A percentile compares a stretch with the other conserved stretches of the same genome.
Evolutionary conservation across 2,797 vertebrate species (phyloP).

Genomic region (Cercopithecus petaurista): DNA sequence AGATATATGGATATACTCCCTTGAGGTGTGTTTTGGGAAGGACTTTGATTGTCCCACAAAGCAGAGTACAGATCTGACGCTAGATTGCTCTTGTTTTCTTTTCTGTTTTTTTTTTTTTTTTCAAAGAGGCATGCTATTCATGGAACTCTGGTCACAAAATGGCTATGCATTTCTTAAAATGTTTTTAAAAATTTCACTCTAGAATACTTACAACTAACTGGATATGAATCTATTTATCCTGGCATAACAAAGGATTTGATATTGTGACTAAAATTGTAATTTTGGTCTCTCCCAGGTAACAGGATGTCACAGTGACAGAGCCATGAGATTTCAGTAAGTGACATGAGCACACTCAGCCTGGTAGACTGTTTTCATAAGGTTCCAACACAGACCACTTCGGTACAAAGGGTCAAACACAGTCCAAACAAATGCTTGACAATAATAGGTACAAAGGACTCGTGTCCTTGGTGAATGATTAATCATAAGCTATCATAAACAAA

Average conservation of each 20-base stretch:
- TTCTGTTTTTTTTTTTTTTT: neutral
- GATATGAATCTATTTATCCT: neutral
- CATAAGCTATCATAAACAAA: constrained; percentile 79
- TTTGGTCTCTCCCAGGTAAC: neutral
- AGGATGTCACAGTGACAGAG: neutral
- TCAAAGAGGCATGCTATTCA: neutral
- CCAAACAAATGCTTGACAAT: constrained; percentile 65
- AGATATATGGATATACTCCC: neutral
- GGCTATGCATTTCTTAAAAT: neutral
- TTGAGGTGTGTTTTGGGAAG: neutral
- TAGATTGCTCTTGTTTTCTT: neutral
- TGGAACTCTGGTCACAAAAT: neutral
- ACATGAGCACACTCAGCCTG: neutral
- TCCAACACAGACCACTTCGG: constrained; percentile 33
- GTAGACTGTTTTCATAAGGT: constrained; percentile 57
- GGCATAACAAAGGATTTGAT: neutral
- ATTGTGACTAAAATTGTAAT: neutral
- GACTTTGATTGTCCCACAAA: neutral
- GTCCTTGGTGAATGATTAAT: constrained; percentile 84
- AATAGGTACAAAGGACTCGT: constrained; percentile 81
- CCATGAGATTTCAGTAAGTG: neutral
- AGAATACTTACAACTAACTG: accelerated
- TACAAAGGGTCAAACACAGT: constrained; percentile 71
- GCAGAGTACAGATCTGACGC: neutral
- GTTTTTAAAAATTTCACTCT: neutral